Evolutionary conservation across 2,113 vertebrate species (phyloP).

Genomic region (Potamarius usumacintae): DNA sequence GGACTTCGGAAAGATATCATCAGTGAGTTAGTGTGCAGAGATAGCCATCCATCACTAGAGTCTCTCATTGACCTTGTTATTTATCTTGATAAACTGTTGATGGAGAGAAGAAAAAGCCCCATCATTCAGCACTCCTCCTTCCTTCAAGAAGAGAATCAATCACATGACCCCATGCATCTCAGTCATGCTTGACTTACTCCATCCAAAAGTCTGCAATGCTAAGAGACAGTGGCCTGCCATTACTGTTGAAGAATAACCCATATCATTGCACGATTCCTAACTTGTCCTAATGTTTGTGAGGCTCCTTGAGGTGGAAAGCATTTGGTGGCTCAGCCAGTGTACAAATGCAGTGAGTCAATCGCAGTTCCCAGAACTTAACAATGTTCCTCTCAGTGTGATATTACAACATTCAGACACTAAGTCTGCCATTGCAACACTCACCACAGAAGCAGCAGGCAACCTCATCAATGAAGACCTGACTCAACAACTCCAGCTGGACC

Average conservation of each 20-base stretch:
- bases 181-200: neutral
- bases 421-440: neutral
- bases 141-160: conserved; percentile 1
- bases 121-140: conserved; percentile 6
- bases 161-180: neutral
- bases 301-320: neutral
- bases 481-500: neutral
- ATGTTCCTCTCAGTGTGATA: neutral
- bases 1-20: neutral
- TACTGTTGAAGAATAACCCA: neutral
- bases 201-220: neutral
- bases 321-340: neutral
- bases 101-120: neutral
- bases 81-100: conserved; percentile 22
- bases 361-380: neutral
- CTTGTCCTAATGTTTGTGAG: neutral
- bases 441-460: neutral
- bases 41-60: conserved; percentile 16
- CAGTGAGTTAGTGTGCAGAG: conserved; percentile 7
- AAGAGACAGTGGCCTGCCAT: neutral
- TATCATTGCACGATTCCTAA: neutral
- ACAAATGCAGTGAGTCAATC: neutral
- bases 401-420: conserved; percentile 2
- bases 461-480: neutral
- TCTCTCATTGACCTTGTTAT: neutral